A percentile compares a stretch with the other conserved stretches of the same genome.
phyloP scores from a whole-genome alignment of 1,140 invertebrate species.

The Trichonephila inaurata region DNA sequence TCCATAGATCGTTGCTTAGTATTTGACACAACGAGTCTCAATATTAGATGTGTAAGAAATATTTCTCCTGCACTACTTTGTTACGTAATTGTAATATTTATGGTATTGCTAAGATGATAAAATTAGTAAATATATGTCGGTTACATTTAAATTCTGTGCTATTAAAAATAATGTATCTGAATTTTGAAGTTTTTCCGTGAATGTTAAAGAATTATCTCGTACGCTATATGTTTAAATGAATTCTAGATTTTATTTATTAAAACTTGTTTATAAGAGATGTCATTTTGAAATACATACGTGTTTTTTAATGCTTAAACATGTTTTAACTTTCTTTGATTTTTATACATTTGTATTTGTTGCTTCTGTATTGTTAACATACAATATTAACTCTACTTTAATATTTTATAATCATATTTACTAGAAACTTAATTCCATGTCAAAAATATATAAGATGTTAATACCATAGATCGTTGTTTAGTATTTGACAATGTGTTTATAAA shows the following conservation, averaged over 20 bases:
- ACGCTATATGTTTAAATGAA: not conserved
- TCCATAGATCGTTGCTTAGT: not conserved
- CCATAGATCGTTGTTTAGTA: not conserved
- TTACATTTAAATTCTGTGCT: not conserved
- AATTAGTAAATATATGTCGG: not conserved
- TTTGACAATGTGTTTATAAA: conserved; percentile 13
- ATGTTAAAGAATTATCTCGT: not conserved
- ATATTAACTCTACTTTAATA: not conserved
- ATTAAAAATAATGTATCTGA: not conserved
- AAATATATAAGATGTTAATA: not conserved
- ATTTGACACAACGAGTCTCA: not conserved
- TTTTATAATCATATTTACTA: not conserved
- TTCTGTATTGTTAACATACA: not conserved
- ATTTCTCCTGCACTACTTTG: not conserved
- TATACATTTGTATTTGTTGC: not conserved
- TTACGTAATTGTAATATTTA: not conserved
- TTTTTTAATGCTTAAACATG: not conserved
- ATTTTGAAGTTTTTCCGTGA: not conserved
- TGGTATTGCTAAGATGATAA: not conserved
- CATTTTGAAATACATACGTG: not conserved
- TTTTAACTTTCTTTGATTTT: not conserved
- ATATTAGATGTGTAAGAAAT: not conserved
- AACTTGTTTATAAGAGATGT: not conserved
- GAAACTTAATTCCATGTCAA: not conserved
- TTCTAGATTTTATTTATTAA: not conserved